Evolutionary conservation across 2,113 vertebrate genomes (phyloP).

Genomic region (Corvus hawaiiensis): DNA sequence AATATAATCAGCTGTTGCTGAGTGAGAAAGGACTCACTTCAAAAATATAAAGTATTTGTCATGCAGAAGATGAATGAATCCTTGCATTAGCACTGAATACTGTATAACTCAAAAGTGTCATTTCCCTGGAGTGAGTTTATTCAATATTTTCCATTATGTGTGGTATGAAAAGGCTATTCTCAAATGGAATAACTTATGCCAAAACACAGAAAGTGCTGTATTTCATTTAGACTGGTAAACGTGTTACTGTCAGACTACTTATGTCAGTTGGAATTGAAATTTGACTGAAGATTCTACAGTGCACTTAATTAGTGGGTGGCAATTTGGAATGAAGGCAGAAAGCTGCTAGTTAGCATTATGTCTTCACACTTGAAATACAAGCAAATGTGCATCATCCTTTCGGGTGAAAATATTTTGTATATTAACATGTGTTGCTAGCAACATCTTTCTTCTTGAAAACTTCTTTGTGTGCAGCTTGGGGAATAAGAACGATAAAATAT

Average conservation of each 20-base stretch:
- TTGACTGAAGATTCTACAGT: constrained; percentile 2
- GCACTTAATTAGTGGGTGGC: constrained; percentile 25
- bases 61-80: not conserved
- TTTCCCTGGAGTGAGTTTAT: not conserved
- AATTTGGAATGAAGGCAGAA: not conserved
- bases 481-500: not conserved
- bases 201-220: not conserved
- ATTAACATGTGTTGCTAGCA: not conserved
- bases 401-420: not conserved
- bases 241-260: constrained; percentile 2
- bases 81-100: not conserved
- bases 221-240: not conserved
- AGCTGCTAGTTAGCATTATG: not conserved
- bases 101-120: not conserved
- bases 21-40: not conserved
- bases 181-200: not conserved
- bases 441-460: not conserved
- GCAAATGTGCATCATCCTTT: not conserved
- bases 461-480: not conserved
- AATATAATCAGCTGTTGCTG: not conserved
- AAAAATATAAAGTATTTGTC: not conserved
- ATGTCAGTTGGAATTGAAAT: constrained; percentile 1
- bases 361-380: constrained; percentile 14
- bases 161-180: not conserved
- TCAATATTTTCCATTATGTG: not conserved